Base-by-base conservation (phyloP, 1,140 invertebrate species). In the Listronotus bonariensis region DNA sequence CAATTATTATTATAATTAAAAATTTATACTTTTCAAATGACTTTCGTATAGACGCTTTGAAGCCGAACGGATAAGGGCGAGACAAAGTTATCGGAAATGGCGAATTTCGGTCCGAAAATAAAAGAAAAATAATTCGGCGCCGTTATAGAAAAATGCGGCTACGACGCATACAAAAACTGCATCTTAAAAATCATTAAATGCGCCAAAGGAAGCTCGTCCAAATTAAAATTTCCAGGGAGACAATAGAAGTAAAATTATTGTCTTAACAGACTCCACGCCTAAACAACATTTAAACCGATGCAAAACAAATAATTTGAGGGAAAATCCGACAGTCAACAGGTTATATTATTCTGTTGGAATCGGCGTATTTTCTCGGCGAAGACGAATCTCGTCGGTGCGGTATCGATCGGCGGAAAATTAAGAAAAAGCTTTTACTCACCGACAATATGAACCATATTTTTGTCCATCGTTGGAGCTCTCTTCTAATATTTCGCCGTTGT, bases 371-470 rank as follows among this genome's bases (percentile, higher is more conserved):
- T 49, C 51, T 20, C 52, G 51, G 64, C 34, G 26, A 15, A 4
- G 38, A 12, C 62, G 43, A 12, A 32, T 43, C 51, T 45, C 11
- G 53, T 41, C 53, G 38, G 40, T 17, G 40, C 48, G 59, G 40
- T 65, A 65, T 65, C 58, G 67, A 65, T 65, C 61, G 46, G n/a
- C 6, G 12, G 31, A 17, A 10, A 34, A 48, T 45, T n/a, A 59
- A 66, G 14, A 46, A 57, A 56, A 56, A 61, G 52, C 57, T 62
- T 14, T 6, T 59, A 91, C 92, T 92, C 79, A 95, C 92, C 92
- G 74, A 93, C 87, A 82, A 92, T 88, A 79, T 92, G 88, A 76
- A 93, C 90, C 87, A 94, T 91, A 85, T 93, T 93, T 92, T 95
- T 82, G 90, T 92, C 92, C 92, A 94, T 84, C 90, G 88, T 82